Evolutionary conservation across 1,140 invertebrate species (phyloP).

Genomic region (Carcinoscorpius rotundicauda): DNA sequence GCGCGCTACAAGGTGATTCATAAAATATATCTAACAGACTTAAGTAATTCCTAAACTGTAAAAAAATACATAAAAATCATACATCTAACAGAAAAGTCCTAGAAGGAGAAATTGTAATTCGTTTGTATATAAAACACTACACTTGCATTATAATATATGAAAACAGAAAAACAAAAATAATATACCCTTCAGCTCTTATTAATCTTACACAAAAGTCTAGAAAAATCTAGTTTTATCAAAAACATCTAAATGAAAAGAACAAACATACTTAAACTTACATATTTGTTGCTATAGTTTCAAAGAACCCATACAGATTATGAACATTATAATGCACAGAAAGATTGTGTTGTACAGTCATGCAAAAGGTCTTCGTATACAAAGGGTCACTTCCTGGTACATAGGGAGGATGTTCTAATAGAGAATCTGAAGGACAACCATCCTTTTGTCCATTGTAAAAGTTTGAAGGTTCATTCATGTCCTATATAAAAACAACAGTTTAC

Average conservation of each 20-base stretch:
- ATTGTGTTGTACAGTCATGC: conserved; percentile 63
- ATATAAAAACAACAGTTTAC: background rate
- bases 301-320: conserved; percentile 70
- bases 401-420: conserved; percentile 49
- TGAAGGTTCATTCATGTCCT: conserved; percentile 27
- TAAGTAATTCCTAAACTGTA: too few species aligned
- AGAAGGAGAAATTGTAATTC: background rate
- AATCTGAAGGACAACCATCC: conserved; percentile 41
- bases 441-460: conserved; percentile 23
- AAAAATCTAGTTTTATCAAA: background rate
- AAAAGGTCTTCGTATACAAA: conserved; percentile 59
- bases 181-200: background rate
- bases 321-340: conserved; percentile 50
- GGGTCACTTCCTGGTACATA: conserved; percentile 48
- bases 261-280: conserved; percentile 40
- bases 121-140: background rate
- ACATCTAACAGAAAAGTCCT: too few species aligned
- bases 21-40: too few species aligned
- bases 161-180: background rate
- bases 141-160: background rate
- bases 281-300: conserved; percentile 59
- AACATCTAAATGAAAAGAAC: too few species aligned
- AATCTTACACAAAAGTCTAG: conserved; percentile 2
- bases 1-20: too few species aligned
- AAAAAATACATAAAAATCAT: too few species aligned